These are phyloP conservation scores for Sciurus niger DNA, from an alignment of 2,113 vertebrate species.

Conservation along the genomic window DNA sequence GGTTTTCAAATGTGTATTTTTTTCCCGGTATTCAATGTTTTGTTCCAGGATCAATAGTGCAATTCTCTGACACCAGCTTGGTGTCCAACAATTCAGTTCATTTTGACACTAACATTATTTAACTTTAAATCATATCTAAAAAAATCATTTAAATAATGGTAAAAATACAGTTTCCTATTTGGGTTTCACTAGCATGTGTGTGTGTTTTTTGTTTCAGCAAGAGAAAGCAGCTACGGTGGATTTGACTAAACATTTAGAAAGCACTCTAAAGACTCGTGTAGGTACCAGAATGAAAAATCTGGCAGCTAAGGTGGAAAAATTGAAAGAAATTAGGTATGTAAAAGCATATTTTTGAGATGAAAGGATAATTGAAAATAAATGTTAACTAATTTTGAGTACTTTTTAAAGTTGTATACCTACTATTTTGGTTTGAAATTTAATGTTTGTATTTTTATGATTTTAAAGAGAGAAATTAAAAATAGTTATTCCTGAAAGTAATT, in stretches of 20 bases:
- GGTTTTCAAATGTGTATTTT: slow-evolving; percentile 22
- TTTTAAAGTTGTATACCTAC: slow-evolving; percentile 45
- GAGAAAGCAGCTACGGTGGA: slow-evolving; percentile 85
- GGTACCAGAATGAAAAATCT: slow-evolving; percentile 85
- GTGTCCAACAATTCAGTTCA: background rate
- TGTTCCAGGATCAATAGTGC: background rate
- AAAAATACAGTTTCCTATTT: slow-evolving; percentile 52
- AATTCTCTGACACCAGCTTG: background rate
- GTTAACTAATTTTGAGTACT: background rate
- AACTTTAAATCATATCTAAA: slow-evolving; percentile 60
- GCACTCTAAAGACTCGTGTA: slow-evolving; percentile 73
- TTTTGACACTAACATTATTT: slow-evolving; percentile 30
- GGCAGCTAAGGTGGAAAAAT: slow-evolving; percentile 85
- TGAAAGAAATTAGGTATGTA: slow-evolving; percentile 86
- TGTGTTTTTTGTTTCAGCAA: slow-evolving; percentile 84
- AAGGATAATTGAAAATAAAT: slow-evolving; percentile 58
- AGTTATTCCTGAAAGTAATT: slow-evolving; percentile 32
- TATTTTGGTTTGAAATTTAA: slow-evolving; percentile 48
- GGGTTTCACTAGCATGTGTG: background rate
- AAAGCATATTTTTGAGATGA: slow-evolving; percentile 46
- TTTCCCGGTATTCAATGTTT: background rate
- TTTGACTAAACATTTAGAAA: slow-evolving; percentile 83
- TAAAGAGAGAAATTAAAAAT: slow-evolving; percentile 10
- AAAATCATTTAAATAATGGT: slow-evolving; percentile 38
- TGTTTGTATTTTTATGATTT: slow-evolving; percentile 69